phyloP scores from a whole-genome alignment of 2,797 vertebrate species.

The Gymnoscopelus microlampas region DNA sequence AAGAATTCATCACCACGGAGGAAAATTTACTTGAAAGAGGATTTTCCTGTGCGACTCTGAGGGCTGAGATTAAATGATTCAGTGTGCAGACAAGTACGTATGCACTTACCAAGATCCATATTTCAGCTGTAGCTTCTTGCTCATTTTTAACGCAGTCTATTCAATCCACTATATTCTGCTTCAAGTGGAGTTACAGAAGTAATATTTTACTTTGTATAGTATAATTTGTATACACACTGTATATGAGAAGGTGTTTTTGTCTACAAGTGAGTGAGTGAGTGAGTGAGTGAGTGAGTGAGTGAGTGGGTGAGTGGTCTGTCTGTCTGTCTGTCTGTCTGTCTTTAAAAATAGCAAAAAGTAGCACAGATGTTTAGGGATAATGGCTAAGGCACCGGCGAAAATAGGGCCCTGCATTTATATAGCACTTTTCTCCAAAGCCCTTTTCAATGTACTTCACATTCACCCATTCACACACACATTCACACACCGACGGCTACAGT shows the following conservation, averaged over 20 bases:
- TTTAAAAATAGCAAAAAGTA: too few species aligned
- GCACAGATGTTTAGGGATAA: too few species aligned
- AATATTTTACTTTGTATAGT: conserved; percentile 50
- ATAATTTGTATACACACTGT: conserved; percentile 18
- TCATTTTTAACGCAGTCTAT: conserved; percentile 75
- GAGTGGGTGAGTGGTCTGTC: too few species aligned
- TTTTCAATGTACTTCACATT: too few species aligned
- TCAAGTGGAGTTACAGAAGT: conserved; percentile 70
- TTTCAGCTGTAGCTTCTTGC: conserved; percentile 71
- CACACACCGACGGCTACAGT: too few species aligned
- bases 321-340: too few species aligned
- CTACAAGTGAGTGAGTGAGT: conserved; percentile 2
- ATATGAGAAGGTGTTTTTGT: background rate
- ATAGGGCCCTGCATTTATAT: too few species aligned
- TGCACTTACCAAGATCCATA: conserved; percentile 61
- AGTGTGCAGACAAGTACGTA: conserved; percentile 72
- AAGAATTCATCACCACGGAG: conserved; percentile 70
- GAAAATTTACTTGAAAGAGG: conserved; percentile 65
- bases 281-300: background rate
- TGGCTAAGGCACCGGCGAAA: too few species aligned
- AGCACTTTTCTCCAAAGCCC: too few species aligned
- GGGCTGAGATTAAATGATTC: conserved; percentile 77
- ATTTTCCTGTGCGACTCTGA: conserved; percentile 55
- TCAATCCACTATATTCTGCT: conserved; percentile 66
- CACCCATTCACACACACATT: too few species aligned